Evolutionary conservation across 2,113 vertebrate genomes (phyloP), one percentile per base, ranked within the genome.

Genomic region (Rhabdornis inornatus): DNA sequence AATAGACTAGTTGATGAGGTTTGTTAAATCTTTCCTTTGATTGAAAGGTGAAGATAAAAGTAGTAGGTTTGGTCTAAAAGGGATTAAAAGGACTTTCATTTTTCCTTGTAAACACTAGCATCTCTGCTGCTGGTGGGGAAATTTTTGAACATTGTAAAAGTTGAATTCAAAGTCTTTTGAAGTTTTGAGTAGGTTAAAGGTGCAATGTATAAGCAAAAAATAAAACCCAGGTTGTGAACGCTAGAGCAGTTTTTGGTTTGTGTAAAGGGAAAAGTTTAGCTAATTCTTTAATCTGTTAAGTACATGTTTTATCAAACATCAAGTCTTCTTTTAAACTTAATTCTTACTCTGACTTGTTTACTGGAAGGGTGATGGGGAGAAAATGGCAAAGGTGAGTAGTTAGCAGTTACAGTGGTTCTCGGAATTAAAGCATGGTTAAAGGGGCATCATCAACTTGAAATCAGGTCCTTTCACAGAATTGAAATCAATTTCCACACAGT

Each of bases 121-220:
- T 87, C 90, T 97, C 97, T 95, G 97, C 97, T 97, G 97, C 98
- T 98, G 88, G 97, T 98, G 97, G 71, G 96, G 97, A 83, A 98
- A 95, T 95, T 95, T 87, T 94, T 97, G 89, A 97, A 97, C 96
- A 95, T 92, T 98, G 83, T 97, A 89, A 97, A 98, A 98, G 98
- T 94, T 97, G 95, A 97, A 92, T 94, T 85, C 92, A 86, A 97
- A 97, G 87, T 91, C 71, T 97, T 97, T 95, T 97, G 93, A 97
- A 96, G 96, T 97, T 97, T 97, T 97, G 95, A 97, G 97, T 98
- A 98, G 98, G 97, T 98, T 98, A 98, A 98, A 98, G 98, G 98
- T 98, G 98, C 98, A 98, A 98, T 98, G 98, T 98, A 98, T 98
- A 94, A 94, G 94, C 90, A 96, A 91, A 96, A 91, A 83, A 52